Evolutionary conservation across 2,113 vertebrate genomes (phyloP), one percentile per base, ranked within the genome.

Genomic region (Cyanocitta stelleri): DNA sequence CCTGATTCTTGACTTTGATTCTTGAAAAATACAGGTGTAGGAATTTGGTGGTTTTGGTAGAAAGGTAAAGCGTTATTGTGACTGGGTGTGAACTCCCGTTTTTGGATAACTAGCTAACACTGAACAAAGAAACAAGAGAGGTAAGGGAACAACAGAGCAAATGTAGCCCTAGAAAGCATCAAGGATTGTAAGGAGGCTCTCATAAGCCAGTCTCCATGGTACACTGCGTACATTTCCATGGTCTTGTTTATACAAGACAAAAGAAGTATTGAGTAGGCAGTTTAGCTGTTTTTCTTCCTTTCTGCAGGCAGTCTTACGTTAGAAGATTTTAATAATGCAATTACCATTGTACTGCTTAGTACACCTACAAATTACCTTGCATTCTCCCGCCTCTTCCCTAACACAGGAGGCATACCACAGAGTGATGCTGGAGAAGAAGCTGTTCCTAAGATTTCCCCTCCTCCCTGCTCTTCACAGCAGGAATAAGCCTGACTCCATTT

Each of bases 241-340:
- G 73, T 49, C 92, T 92, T 96, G 85, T 90, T 96, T 96, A 68
- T 93, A 78, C 88, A 81, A 41, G 39, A 41, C 39, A 41, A 41
- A 80, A 92, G 92, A 94, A 92, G 43, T 73, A 86, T 61, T 89
- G 95, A 90, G 92, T 93, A 94, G 96, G 93, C 90, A 87, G 85
- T 85, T 86, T 78, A 92, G 83, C 88, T 95, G 69, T 96, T 96
- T 95, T 90, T 86, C 55, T 95, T 73, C 63, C 33, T 90, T 78
- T 93, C 90, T 90, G 71, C 79, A 92, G 93, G 88, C 88, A 94
- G 85, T 71, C 69, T 92, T 89, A 92, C 41, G 75, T 93, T 88
- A 93, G 68, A 90, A 85, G 68, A 90, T 92, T 96, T 95, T 96
- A 95, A 83, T 86, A 92, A 92, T 68, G 92, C 88, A 81, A 54